Conservation (phyloP, 2,888 invertebrate genomes). For the Trachelus iudaicus region DNA sequence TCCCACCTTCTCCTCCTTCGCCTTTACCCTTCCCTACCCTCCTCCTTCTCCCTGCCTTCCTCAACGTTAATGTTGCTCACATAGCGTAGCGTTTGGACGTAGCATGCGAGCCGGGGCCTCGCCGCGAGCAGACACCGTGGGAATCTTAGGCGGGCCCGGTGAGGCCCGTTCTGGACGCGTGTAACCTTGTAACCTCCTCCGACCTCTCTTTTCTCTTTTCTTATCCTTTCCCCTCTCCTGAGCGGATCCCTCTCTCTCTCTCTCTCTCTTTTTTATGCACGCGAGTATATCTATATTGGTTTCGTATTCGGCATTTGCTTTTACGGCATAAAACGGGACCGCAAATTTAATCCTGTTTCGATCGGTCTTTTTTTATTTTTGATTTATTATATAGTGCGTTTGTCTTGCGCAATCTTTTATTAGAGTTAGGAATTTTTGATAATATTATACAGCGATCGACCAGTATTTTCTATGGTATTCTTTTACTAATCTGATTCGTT, state of each 20-base stretch:
- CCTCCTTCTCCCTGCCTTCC: conserved; percentile 39
- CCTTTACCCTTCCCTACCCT: conserved; percentile 25
- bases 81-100: conserved; percentile 48
- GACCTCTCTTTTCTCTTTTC: conserved; percentile 43
- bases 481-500: neutral
- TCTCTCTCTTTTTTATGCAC: neutral
- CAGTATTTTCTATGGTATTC: too few species aligned
- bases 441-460: too few species aligned
- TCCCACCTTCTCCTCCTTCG: conserved; percentile 37
- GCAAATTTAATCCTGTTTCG: neutral
- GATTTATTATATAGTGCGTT: too few species aligned
- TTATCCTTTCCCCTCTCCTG: conserved; percentile 22
- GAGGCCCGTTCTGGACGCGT: conserved; percentile 59
- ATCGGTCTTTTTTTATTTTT: too few species aligned
- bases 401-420: too few species aligned
- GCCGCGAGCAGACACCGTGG: conserved; percentile 64
- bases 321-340: neutral
- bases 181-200: conserved; percentile 58
- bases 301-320: neutral
- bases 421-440: too few species aligned
- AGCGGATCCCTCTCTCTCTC: neutral
- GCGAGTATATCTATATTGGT: neutral
- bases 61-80: conserved; percentile 57
- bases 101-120: conserved; percentile 53
- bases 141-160: conserved; percentile 62